Evolutionary conservation across 35 echinoderm and acorn worm genomes (phyloP), one percentile per base, ranked within the genome.

Genomic region (Ophiothrix spiculata): DNA sequence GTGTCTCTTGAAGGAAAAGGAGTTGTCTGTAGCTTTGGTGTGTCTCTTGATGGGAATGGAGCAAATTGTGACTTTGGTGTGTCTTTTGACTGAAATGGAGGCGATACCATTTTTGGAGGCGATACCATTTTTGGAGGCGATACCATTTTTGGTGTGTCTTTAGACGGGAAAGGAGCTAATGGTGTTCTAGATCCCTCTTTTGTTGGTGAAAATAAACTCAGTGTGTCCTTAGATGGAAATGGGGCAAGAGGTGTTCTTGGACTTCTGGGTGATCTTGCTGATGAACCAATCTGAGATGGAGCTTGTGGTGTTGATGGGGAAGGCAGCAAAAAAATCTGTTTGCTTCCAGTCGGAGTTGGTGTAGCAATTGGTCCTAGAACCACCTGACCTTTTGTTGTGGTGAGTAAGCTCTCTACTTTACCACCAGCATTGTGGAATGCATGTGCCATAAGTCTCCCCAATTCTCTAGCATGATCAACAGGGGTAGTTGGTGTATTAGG

Each of bases 361-460:
- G 94, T 97, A 76, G 94, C 91, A 79, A 97, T 97, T 37, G 94
- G 94, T 90, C 94, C 94, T 23, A 97, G 87, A 74, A 97, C 90
- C 37, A 97, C 79, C 63, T 84, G 85, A 3, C 91, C 94, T 80
- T 90, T 80, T 33, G 94, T 92, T 17, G 94, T 87, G n/a, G 87
- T 90, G 34, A 97, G 75, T 40, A 97, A 64, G 54, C 91, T 97
- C 46, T 97, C 85, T 29, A 97, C 87, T 40, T 90, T 97, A 28
- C 94, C 94, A 83, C 94, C 94, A 80, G 94, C 94, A 97, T 97
- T 97, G 35, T 92, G 90, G 60, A 97, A 97, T 33, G 94, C 94
- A 88, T 97, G 94, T 38, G 94, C 94, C 35, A 93, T 89, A 38
- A 97, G 78, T 39, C 94, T 77, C 33, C 94, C 94, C 17, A 97